phyloP scores from a whole-genome alignment of 2,888 invertebrate genomes.

The Cinara cedri region DNA sequence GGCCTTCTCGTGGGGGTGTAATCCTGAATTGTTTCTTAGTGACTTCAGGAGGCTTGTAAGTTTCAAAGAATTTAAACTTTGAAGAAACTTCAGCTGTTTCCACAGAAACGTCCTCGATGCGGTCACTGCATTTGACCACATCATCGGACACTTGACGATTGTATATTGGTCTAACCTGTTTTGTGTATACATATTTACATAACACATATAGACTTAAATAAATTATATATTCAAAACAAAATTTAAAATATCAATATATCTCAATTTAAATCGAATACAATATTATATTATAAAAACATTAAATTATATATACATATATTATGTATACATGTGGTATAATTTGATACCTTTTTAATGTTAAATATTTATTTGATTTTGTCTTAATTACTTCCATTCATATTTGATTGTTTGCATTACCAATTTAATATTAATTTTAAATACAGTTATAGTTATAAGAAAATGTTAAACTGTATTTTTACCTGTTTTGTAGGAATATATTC shows the following conservation, averaged over 20 bases:
- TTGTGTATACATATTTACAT: constrained; percentile 39
- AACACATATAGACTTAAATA: neutral
- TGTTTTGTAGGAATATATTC: constrained; percentile 44
- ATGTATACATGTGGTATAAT: no score
- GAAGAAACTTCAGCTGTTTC: constrained; percentile 83
- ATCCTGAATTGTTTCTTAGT: constrained; percentile 80
- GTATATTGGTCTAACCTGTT: constrained; percentile 37
- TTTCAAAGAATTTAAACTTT: constrained; percentile 90
- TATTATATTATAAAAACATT: no score
- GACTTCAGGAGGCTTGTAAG: constrained; percentile 75
- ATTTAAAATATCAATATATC: neutral
- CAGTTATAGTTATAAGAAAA: no score
- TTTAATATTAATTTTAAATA: no score
- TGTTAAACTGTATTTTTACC: constrained; percentile 10
- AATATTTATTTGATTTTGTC: no score
- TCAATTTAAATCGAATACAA: neutral
- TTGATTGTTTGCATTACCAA: no score
- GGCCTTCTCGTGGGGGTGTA: constrained; percentile 84
- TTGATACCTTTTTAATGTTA: no score
- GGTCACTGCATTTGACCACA: constrained; percentile 76
- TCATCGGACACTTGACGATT: constrained; percentile 70
- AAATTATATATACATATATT: no score
- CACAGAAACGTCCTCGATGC: constrained; percentile 77
- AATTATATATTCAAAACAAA: constrained; percentile 5
- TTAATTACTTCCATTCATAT: no score